A percentile compares a stretch with the other conserved stretches of the same genome.
phyloP scores from a whole-genome alignment of 1,140 invertebrate genomes.

The Plodia interpunctella region DNA sequence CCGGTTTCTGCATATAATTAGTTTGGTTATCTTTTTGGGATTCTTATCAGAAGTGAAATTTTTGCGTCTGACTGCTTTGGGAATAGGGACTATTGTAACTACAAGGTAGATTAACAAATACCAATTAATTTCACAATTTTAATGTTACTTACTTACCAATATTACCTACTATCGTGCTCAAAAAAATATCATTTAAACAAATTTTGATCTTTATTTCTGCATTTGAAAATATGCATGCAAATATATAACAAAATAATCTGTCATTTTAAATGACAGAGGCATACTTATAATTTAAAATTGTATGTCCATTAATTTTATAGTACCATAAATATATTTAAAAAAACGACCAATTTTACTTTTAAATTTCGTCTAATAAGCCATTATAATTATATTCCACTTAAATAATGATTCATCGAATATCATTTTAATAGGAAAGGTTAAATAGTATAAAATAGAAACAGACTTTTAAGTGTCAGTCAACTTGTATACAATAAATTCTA shows the following conservation, averaged over 20 bases:
- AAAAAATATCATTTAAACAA: no score
- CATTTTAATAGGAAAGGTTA: not conserved
- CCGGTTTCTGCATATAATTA: constrained; percentile 4
- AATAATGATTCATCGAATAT: constrained; percentile 2
- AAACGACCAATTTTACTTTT: not conserved
- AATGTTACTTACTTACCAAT: no score
- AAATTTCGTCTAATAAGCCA: not conserved
- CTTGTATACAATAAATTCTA: not conserved
- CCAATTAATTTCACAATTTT: no score
- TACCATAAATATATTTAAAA: constrained; percentile 1
- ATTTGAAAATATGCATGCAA: no score
- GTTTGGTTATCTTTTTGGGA: constrained; percentile 1
- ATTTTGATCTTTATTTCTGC: no score
- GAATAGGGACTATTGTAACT: not conserved
- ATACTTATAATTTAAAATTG: no score
- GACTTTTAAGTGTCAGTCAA: not conserved
- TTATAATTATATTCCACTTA: not conserved
- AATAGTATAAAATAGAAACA: not conserved
- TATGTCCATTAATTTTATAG: not conserved
- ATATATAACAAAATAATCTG: no score
- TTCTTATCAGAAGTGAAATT: not conserved
- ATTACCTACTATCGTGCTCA: no score
- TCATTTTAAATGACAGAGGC: not conserved
- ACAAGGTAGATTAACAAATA: no score
- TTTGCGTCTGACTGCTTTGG: not conserved